These are phyloP conservation scores for Zaprionus inermis DNA, from an alignment of 1,140 invertebrate species.

Conservation along the genomic window DNA sequence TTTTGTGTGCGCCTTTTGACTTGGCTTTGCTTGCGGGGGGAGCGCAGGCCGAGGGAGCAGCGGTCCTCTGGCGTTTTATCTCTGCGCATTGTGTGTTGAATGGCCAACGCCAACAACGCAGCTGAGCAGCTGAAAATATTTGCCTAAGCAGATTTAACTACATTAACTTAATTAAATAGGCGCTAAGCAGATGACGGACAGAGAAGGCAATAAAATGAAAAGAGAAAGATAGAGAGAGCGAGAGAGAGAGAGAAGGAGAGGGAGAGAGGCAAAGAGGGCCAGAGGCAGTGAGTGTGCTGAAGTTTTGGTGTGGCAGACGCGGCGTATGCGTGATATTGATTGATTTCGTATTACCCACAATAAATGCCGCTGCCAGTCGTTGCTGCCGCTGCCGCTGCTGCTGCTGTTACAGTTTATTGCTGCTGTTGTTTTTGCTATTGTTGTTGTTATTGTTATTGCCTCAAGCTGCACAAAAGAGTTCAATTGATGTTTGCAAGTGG, in stretches of 20 bases:
- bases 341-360: conserved; percentile 74
- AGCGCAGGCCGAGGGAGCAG: neutral
- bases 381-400: conserved; percentile 8
- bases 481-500: conserved; percentile 55
- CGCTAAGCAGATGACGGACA: conserved; percentile 64
- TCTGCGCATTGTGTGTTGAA: conserved; percentile 70
- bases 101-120: conserved; percentile 17
- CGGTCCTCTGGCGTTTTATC: conserved; percentile 54
- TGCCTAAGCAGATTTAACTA: conserved; percentile 83
- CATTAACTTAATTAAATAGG: conserved; percentile 83
- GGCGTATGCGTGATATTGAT: conserved; percentile 71
- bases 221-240: neutral
- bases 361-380: conserved; percentile 60
- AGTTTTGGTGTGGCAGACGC: conserved; percentile 22
- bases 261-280: neutral
- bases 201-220: neutral
- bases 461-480: conserved; percentile 53
- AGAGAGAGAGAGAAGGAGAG: neutral
- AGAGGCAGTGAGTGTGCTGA: neutral
- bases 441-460: conserved; percentile 39
- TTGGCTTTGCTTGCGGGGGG: conserved; percentile 30
- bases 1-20: conserved; percentile 63
- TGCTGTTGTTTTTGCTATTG: conserved; percentile 16
- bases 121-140: conserved; percentile 66
- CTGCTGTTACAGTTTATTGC: conserved; percentile 9